These are phyloP conservation scores for Hypsopygia costalis DNA, from an alignment of 2,888 invertebrate species.

Conservation along the genomic window DNA sequence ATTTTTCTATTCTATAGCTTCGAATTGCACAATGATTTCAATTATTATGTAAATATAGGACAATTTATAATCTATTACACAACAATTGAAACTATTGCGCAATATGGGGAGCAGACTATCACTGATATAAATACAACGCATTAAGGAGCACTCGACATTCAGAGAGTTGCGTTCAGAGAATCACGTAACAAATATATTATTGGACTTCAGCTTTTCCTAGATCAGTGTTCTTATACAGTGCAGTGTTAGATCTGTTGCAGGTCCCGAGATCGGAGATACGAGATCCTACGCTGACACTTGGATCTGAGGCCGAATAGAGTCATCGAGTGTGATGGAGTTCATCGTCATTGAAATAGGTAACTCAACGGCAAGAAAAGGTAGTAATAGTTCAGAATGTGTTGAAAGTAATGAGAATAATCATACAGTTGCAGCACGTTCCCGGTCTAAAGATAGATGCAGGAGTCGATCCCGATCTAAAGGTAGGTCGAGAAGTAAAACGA, in stretches of 20 bases:
- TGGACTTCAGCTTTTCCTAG: neutral
- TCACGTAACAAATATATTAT: neutral
- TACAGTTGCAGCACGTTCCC: neutral
- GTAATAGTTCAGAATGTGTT: neutral
- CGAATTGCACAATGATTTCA: no score
- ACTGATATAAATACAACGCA: constrained; percentile 3
- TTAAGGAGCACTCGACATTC: neutral
- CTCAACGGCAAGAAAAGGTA: neutral
- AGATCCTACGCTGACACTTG: neutral
- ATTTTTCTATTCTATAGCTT: no score
- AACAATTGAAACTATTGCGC: constrained; percentile 14
- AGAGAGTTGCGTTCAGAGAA: neutral
- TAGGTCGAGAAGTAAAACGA: neutral
- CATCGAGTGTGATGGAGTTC: no score
- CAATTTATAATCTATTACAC: constrained; percentile 7
- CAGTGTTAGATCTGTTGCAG: neutral
- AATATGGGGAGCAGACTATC: constrained; percentile 9
- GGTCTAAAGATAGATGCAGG: neutral
- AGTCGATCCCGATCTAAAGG: neutral
- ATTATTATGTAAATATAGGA: no score
- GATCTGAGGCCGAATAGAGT: no score
- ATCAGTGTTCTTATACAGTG: neutral
- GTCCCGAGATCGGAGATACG: neutral
- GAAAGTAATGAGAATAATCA: neutral
- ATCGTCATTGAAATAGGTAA: neutral